These are phyloP conservation scores for Sarcophaga caerulescens DNA, from an alignment of 2,888 invertebrate genomes.

Conservation along the genomic window DNA sequence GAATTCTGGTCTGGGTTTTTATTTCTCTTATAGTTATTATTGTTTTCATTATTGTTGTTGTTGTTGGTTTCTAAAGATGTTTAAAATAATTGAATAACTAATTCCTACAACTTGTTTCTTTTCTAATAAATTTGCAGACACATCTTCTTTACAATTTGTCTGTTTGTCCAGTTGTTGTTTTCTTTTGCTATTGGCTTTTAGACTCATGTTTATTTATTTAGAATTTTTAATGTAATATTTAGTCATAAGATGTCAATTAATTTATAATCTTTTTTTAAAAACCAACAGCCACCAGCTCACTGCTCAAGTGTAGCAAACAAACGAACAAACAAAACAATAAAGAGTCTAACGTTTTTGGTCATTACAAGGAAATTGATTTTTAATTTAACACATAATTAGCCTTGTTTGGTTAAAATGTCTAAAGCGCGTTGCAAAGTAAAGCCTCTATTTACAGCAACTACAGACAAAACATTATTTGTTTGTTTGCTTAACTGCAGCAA, in stretches of 20 bases:
- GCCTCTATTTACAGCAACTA: not conserved
- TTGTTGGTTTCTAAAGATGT: constrained; percentile 46
- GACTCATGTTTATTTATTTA: constrained; percentile 65
- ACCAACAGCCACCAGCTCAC: not conserved
- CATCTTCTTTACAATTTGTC: constrained; percentile 9
- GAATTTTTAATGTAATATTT: constrained; percentile 64
- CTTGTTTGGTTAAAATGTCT: constrained; percentile 54
- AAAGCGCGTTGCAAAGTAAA: constrained; percentile 28
- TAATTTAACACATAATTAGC: constrained; percentile 68
- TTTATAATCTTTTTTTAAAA: constrained; percentile 46
- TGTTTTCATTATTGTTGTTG: not conserved
- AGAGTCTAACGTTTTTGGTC: constrained; percentile 56
- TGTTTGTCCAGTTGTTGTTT: not conserved
- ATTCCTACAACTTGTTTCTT: constrained; percentile 66
- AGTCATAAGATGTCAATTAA: constrained; percentile 68
- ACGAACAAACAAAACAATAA: not conserved
- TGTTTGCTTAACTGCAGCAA: not conserved
- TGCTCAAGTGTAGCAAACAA: not conserved
- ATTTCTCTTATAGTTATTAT: no score
- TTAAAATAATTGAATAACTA: constrained; percentile 66
- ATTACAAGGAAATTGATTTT: constrained; percentile 68
- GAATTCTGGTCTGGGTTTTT: not conserved
- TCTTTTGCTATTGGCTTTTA: not conserved
- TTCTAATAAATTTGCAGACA: constrained; percentile 9
- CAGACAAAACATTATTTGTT: not conserved